phyloP scores from a whole-genome alignment of 35 echinoderm and acorn worm species.

The Patiria miniata region DNA sequence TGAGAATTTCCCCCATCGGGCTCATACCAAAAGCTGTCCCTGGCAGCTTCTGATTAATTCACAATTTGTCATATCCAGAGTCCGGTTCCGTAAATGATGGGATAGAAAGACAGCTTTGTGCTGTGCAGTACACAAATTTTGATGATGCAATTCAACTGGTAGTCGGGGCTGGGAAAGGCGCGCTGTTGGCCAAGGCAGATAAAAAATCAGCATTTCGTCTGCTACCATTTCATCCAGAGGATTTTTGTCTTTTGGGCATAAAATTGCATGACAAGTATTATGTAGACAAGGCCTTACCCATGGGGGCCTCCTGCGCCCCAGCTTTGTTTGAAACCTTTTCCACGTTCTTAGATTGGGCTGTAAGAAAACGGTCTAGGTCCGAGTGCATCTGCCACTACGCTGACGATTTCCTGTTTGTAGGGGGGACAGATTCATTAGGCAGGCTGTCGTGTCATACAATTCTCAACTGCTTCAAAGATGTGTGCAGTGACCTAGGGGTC shows the following conservation, averaged over 20 bases:
- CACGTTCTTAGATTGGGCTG: conserved; percentile 6
- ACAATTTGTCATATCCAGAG: too few species aligned
- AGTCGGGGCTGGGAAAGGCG: not conserved
- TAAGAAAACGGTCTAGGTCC: not conserved
- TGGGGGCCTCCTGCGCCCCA: conserved; percentile 21
- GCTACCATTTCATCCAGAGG: conserved; percentile 27
- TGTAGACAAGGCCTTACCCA: conserved; percentile 30
- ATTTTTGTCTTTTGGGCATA: conserved; percentile 44
- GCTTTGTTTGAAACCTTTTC: not conserved
- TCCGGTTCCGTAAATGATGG: not conserved
- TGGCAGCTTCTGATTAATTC: conserved; percentile 5
- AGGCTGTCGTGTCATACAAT: not conserved
- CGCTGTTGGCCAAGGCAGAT: conserved; percentile 45
- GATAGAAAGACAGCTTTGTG: not conserved
- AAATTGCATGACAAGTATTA: not conserved
- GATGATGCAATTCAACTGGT: not conserved
- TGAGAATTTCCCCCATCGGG: too few species aligned
- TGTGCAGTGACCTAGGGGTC: not conserved
- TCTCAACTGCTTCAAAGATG: not conserved
- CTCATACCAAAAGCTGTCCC: too few species aligned
- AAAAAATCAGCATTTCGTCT: conserved; percentile 37
- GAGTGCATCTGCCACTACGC: conserved; percentile 33
- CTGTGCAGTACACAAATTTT: conserved; percentile 11
- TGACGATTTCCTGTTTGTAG: conserved; percentile 32
- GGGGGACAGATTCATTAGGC: not conserved